phyloP scores from a whole-genome alignment of 2,113 vertebrate species.

The Chunga burmeisteri region DNA sequence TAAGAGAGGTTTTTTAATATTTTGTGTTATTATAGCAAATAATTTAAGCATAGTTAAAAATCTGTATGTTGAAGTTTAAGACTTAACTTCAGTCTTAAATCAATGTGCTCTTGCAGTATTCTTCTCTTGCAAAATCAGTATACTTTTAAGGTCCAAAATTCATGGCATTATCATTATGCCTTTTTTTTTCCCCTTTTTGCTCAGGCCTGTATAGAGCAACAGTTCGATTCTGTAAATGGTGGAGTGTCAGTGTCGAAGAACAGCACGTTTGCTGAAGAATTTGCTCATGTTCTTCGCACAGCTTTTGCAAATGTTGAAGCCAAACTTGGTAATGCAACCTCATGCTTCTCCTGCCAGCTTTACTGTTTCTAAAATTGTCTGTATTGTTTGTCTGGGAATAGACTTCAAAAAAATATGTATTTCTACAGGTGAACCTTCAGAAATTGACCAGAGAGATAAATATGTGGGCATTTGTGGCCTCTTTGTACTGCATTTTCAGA shows the following conservation, averaged over 20 bases:
- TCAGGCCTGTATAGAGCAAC: slow-evolving; percentile 94
- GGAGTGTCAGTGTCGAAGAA: slow-evolving; percentile 92
- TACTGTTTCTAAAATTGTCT: not conserved
- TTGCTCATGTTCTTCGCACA: slow-evolving; percentile 87
- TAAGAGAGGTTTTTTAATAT: not conserved
- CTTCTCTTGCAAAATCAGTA: not conserved
- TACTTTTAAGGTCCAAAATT: not conserved
- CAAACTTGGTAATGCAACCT: slow-evolving; percentile 86
- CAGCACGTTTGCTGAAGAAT: slow-evolving; percentile 93
- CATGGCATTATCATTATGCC: not conserved
- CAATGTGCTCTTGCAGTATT: not conserved
- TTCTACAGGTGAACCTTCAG: slow-evolving; percentile 89
- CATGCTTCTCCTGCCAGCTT: not conserved
- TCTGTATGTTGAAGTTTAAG: not conserved
- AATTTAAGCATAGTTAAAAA: not conserved
- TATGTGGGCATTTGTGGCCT: slow-evolving; percentile 91
- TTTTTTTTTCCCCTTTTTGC: not conserved
- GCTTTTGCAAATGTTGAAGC: slow-evolving; percentile 90
- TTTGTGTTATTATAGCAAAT: not conserved
- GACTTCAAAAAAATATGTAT: not conserved
- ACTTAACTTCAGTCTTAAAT: not conserved
- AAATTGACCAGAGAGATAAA: slow-evolving; percentile 97
- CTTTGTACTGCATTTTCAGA: slow-evolving; percentile 94
- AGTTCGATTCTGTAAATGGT: slow-evolving; percentile 89
- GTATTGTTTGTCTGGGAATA: not conserved